Evolutionary conservation across 2,797 vertebrate species (phyloP).

Genomic region (Hyperoplus lanceolatus): DNA sequence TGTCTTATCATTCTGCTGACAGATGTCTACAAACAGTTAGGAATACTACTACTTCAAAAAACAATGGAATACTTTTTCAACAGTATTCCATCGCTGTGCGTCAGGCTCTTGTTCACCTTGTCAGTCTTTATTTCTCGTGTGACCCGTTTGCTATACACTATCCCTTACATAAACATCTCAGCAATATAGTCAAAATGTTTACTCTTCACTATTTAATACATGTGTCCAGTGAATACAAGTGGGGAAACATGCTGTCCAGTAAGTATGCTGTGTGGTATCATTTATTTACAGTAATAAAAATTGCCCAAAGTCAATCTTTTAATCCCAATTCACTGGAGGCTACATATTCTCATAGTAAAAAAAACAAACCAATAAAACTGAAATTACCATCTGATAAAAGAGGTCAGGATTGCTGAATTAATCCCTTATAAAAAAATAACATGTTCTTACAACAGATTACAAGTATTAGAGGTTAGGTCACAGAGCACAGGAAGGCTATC

Average conservation of each 20-base stretch:
- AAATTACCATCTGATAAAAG: slow-evolving; percentile 82
- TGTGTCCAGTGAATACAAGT: slow-evolving; percentile 23
- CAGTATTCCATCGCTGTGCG: too few relatives aligned
- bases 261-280: slow-evolving; percentile 62
- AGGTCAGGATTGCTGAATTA: slow-evolving; percentile 83
- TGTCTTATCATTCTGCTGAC: too few relatives aligned
- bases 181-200: slow-evolving; percentile 1
- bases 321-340: slow-evolving; percentile 80
- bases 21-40: too few relatives aligned
- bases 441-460: slow-evolving; percentile 87
- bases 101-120: too few relatives aligned
- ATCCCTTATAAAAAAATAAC: slow-evolving; percentile 79
- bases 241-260: slow-evolving; percentile 33
- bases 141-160: too few relatives aligned
- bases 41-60: too few relatives aligned
- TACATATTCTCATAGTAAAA: slow-evolving; percentile 73
- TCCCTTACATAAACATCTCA: slow-evolving; percentile 10
- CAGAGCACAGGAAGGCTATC: slow-evolving; percentile 25
- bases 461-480: slow-evolving; percentile 76
- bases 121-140: too few relatives aligned
- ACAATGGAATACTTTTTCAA: too few relatives aligned
- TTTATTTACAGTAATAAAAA: slow-evolving; percentile 74
- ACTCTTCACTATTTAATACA: not conserved
- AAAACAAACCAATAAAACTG: slow-evolving; percentile 59
- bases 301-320: slow-evolving; percentile 79